Percentiles rank a stretch among this genome's conserved stretches.
Conservation (phyloP, 2,113 vertebrate genomes). For the Vimba vimba region DNA sequence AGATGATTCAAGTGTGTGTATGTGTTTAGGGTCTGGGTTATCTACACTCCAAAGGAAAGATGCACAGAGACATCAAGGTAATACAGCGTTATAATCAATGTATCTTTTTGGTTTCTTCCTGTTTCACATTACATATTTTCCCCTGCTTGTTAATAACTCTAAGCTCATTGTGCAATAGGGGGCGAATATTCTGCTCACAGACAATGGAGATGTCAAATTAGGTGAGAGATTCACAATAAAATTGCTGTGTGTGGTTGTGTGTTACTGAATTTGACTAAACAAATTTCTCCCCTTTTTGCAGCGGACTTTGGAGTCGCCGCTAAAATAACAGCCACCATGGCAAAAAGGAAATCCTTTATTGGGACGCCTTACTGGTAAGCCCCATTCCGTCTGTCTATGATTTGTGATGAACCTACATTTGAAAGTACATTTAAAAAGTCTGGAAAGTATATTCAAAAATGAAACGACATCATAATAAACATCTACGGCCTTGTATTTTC, state of each 20-base stretch:
- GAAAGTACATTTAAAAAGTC: neutral
- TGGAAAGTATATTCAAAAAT: neutral
- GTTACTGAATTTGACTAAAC: neutral
- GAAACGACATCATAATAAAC: neutral
- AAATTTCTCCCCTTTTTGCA: conserved; percentile 63
- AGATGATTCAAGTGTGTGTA: neutral
- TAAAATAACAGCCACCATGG: conserved; percentile 99
- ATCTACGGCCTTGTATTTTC: neutral
- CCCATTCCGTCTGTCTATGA: neutral
- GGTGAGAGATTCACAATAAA: conserved; percentile 77
- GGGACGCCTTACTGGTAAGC: conserved; percentile 98
- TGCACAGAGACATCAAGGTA: conserved; percentile 99
- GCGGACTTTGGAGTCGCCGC: conserved; percentile 98
- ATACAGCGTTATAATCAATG: neutral
- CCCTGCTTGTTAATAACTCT: neutral
- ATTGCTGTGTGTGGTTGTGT: conserved; percentile 8
- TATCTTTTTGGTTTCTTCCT: neutral
- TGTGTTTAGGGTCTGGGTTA: conserved; percentile 88
- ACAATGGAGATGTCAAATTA: conserved; percentile 95
- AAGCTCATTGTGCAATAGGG: conserved; percentile 75
- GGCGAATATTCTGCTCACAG: conserved; percentile 94
- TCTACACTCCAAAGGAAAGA: conserved; percentile 95
- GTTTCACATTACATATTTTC: neutral
- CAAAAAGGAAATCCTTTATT: conserved; percentile 98
- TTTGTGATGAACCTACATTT: neutral